Evolutionary conservation across 2,888 invertebrate genomes (phyloP), one percentile per base, ranked within the genome.

Genomic region (Agrochola macilenta): DNA sequence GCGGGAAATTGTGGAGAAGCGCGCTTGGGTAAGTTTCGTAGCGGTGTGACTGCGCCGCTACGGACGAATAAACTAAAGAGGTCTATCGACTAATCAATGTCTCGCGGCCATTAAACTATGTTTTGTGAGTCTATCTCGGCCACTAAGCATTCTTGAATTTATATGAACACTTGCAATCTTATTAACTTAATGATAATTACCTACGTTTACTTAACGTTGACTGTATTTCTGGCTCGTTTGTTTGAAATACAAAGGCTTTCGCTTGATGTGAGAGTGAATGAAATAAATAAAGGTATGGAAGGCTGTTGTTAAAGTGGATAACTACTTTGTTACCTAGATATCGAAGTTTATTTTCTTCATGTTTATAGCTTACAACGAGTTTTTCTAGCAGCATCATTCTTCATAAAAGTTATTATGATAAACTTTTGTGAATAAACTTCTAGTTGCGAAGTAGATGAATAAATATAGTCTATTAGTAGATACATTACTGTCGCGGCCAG

Each of bases 1-100:
- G 93, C 92, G 93, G 92, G 89, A 92, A 91, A 75, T 49, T 49
- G 68, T 65, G 26, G 78, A 30, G 66, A 63, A 71, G 83, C 84
- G 84, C 74, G 84, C 84, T 84, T 74, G 65, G 69, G 49, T 79
- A 68, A 69, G 76, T 76, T 83, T 58, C 60, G 73, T 72, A 72
- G 79, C 76, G 87, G 76, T 88, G 88, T 88, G 83, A 63, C 80
- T 79, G 71, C 81, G 69, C 52, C 77, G 76, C 78, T 78, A 52
- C 61, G 76, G 60, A 79, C 71, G 70, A 74, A 82, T 76, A 71
- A 77, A 88, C 87, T 87, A 82, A 88, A 85, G 74, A 66, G 63
- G 61, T 39, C 72, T 82, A 80, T 85, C 76, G 72, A 88, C 79
- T 88, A 87, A 88, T 89, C 82, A 81, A 81, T 74, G 78, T 76